These are phyloP conservation scores for Telmatherina bonti DNA, from an alignment of 2,797 vertebrate genomes.

Conservation along the genomic window DNA sequence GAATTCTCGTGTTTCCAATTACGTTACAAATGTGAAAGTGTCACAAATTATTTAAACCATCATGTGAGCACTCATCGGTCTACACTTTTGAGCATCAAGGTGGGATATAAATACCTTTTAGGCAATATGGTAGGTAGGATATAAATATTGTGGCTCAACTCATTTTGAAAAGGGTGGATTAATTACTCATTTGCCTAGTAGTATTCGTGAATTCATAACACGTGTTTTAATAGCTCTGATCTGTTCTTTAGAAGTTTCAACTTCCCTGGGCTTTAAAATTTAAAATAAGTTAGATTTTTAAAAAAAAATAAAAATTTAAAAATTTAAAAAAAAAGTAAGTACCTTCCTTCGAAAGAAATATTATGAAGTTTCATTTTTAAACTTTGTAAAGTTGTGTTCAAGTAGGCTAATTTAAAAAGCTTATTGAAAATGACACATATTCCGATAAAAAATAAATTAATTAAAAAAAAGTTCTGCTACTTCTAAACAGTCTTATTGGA, in stretches of 20 bases:
- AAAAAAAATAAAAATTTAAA: too few relatives aligned
- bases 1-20: neutral
- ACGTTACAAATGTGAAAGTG: neutral
- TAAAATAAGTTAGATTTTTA: neutral
- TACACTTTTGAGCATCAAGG: too few relatives aligned
- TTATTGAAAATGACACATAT: neutral
- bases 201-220: neutral
- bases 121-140: too few relatives aligned
- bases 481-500: neutral
- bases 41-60: too few relatives aligned
- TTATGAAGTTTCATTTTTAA: too few relatives aligned
- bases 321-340: too few relatives aligned
- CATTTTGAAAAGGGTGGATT: neutral
- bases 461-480: neutral
- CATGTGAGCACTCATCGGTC: too few relatives aligned
- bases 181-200: neutral
- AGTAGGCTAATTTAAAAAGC: neutral
- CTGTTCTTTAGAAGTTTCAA: neutral
- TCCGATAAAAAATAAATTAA: too few relatives aligned
- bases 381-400: too few relatives aligned
- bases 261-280: neutral
- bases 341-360: too few relatives aligned
- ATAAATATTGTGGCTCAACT: neutral
- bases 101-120: too few relatives aligned
- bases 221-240: neutral